A percentile compares a stretch with the other conserved stretches of the same genome.
phyloP scores from a whole-genome alignment of 1,140 invertebrate species.

The Drosophila orena region DNA sequence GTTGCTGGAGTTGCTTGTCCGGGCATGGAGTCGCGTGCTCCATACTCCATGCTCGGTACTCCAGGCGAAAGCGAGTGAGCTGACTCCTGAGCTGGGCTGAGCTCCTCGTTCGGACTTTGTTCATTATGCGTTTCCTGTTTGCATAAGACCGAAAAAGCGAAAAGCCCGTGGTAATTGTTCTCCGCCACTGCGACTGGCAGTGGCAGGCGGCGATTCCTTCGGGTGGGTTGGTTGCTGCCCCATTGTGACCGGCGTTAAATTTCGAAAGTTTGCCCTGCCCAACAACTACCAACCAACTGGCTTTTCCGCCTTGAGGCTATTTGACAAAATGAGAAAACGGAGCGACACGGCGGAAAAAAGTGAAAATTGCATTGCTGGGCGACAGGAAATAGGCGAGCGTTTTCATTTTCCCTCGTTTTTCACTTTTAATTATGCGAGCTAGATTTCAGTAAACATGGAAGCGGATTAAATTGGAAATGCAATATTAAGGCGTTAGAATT shows the following conservation, averaged over 20 bases:
- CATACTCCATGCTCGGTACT: slow-evolving; percentile 24
- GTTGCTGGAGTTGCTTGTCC: slow-evolving; percentile 6
- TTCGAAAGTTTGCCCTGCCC: slow-evolving; percentile 73
- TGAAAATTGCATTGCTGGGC: slow-evolving; percentile 54
- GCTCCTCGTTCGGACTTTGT: slow-evolving; percentile 57
- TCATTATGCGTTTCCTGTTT: slow-evolving; percentile 83
- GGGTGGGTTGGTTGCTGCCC: slow-evolving; percentile 17
- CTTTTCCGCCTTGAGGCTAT: slow-evolving; percentile 49
- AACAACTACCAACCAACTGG: slow-evolving; percentile 7
- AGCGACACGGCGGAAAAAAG: slow-evolving; percentile 35
- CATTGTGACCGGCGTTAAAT: slow-evolving; percentile 80
- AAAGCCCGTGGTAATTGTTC: slow-evolving; percentile 65
- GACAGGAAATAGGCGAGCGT: slow-evolving; percentile 41
- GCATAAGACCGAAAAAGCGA: slow-evolving; percentile 62
- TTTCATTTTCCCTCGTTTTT: slow-evolving; percentile 32
- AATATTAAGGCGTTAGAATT: not conserved
- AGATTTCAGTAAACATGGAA: slow-evolving; percentile 17
- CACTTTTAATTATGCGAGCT: slow-evolving; percentile 44
- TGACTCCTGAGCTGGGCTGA: slow-evolving; percentile 20
- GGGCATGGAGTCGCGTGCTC: slow-evolving; percentile 30
- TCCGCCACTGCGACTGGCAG: slow-evolving; percentile 40
- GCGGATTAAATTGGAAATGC: slow-evolving; percentile 6
- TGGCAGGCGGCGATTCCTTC: slow-evolving; percentile 23
- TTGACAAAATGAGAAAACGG: slow-evolving; percentile 57
- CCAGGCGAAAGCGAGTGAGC: slow-evolving; percentile 46